Conservation (phyloP, 2,797 vertebrate genomes). For the Hippocampus kuda region DNA sequence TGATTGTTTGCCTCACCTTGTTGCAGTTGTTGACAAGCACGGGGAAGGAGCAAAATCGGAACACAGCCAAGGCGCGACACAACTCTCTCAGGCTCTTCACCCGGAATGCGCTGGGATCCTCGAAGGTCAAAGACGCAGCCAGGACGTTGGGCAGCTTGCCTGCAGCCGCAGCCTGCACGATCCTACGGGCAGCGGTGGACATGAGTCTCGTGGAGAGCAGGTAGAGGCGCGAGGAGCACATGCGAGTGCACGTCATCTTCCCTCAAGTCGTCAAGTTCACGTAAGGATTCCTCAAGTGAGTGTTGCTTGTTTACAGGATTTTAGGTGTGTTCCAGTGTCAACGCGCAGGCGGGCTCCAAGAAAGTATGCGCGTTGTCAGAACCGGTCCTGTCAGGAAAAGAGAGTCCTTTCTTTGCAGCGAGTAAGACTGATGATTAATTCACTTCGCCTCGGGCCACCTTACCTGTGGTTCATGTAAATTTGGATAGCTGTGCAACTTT, state of each 20-base stretch:
- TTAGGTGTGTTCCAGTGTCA: neutral
- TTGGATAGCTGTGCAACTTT: neutral
- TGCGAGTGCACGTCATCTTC: conserved; percentile 43
- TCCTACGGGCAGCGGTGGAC: conserved; percentile 25
- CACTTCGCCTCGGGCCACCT: neutral
- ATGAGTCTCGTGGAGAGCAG: conserved; percentile 34
- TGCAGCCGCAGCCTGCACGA: neutral
- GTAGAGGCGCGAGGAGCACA: conserved; percentile 29
- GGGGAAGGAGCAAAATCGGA: conserved; percentile 75
- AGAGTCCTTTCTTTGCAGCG: neutral
- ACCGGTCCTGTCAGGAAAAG: neutral
- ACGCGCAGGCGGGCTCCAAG: neutral
- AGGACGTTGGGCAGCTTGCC: conserved; percentile 11
- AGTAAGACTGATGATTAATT: neutral
- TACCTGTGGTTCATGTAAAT: neutral
- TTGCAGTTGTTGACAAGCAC: conserved; percentile 71
- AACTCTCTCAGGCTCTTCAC: conserved; percentile 74
- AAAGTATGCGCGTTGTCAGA: neutral
- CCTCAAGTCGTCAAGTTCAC: neutral
- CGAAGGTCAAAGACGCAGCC: conserved; percentile 55
- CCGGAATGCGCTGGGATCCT: conserved; percentile 71
- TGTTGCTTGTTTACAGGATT: neutral
- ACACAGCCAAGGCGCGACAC: conserved; percentile 68
- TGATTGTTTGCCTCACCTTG: conserved; percentile 62
- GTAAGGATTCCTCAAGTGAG: neutral